Evolutionary conservation across 2,113 vertebrate genomes (phyloP), one percentile per base, ranked within the genome.

Genomic region (Centropus unirufus): DNA sequence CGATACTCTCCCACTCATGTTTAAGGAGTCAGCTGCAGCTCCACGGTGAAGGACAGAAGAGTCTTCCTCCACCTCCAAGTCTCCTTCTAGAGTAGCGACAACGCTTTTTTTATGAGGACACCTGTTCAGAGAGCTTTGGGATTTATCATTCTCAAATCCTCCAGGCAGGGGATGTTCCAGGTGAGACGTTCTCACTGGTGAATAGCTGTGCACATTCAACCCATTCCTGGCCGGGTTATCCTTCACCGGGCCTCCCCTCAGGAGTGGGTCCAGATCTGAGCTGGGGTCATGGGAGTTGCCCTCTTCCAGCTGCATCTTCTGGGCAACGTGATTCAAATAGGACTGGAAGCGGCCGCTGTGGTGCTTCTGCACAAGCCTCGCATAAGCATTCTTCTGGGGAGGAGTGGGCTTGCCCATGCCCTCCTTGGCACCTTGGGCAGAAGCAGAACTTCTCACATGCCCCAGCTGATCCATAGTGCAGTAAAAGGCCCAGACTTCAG

Each of bases 361-460:
- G 92, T 99, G 99, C 90, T 98, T 98, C 12, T 98, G 98, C 72
- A 99, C 97, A 3, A 99, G 98, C 83, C 98, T 96, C 20, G 98
- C 96, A 1, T 99, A 99, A 12, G 98, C 98, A 2, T 99, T 98
- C 96, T 99, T 99, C 93, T 98, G 98, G 14, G 97, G 97, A n/a
- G 88, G 20, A 22, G 57, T 18, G 0, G 93, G 78, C 76, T 92
- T 98, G 87, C 92, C 96, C 30, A 81, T 55, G 9, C 88, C 95
- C 63, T 97, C 97, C 84, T 90, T 98, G 24, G 87, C n/a, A 69
- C 97, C 96, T 19, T 96, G 97, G 54, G 61, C 17, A 84, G 93
- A 88, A 42, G 86, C 8, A 52, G 91, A 9, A 61, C 87, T 97
- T 87, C 97, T 98, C 36, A 34, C 54, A 13, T 88, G 52, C 27